Evolutionary conservation across 1,140 invertebrate genomes (phyloP), one percentile per base, ranked within the genome.

Genomic region (Propsilocerus akamusi): DNA sequence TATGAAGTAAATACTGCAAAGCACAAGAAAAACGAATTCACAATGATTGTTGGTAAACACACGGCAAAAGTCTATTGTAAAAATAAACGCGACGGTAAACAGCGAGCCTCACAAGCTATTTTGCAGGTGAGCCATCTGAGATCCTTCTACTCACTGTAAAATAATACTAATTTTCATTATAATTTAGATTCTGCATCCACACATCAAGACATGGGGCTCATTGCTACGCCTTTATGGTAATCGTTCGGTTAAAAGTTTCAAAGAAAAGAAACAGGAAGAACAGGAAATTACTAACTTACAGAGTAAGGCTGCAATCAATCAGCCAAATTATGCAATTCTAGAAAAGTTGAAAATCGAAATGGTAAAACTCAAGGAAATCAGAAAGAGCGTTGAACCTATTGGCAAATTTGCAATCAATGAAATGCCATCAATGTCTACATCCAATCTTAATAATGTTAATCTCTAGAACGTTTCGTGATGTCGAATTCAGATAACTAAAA

Each of bases 61-160:
- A 81, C 77, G 12, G 86, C 85, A 5, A 81, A 79, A n/a, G 86
- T 90, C 17, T 72, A 80, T 7, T 96, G 92, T 65, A 88, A 91
- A 59, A 97, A 97, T 68, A 97, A 97, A 68, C 80, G 90, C 58
- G 92, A 94, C 58, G 94, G 93, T n/a, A 97, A 97, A 66, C 94
- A 98, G 62, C 70, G 86, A 56, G 93, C 93, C 10, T 90, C 92
- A 12, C 94, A 97, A 68, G 80, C 86, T n/a, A 92, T 98, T 55
- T 64, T 98, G 25, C 86, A 95, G 66, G 74, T 76, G 56, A 48
- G 48, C 20, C 12, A 46, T 17, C 8, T 7, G 7, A 11, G 11
- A 46, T 8, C 23, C 12, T 17, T 24, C n/a, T 17, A 25, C 17
- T 48, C 4, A 14, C 14, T 48, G 10, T 30, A 3, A 48, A 48